Conservation (phyloP, 2,113 vertebrate species). For the Rhinogobius similis region DNA sequence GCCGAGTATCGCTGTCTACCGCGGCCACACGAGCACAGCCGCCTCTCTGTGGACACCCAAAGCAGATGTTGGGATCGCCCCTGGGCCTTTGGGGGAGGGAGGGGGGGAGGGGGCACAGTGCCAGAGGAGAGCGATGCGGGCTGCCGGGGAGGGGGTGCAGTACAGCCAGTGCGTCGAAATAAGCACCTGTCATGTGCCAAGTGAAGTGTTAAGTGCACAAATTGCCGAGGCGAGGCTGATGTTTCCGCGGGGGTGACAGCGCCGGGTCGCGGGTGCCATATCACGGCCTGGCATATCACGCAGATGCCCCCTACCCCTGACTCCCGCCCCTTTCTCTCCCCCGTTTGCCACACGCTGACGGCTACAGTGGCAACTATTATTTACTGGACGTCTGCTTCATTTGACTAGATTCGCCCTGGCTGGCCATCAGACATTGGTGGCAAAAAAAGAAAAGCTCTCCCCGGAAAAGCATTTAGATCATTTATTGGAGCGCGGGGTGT, state of each 20-base stretch:
- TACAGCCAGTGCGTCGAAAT: constrained; percentile 66
- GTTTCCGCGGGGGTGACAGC: constrained; percentile 77
- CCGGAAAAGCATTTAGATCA: constrained; percentile 65
- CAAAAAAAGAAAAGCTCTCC: background rate
- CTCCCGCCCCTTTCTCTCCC: background rate
- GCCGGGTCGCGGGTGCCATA: constrained; percentile 69
- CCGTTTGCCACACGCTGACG: constrained; percentile 53
- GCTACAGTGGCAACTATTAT: constrained; percentile 77
- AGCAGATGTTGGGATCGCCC: constrained; percentile 62
- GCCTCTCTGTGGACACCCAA: constrained; percentile 57
- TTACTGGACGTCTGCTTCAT: constrained; percentile 80
- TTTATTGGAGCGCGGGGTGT: constrained; percentile 65
- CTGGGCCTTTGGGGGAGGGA: constrained; percentile 53
- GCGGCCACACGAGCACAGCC: constrained; percentile 33
- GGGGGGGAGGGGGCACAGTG: constrained; percentile 15
- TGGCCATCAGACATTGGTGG: constrained; percentile 54
- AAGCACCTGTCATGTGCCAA: constrained; percentile 81
- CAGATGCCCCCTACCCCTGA: constrained; percentile 7
- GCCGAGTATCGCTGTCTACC: constrained; percentile 47
- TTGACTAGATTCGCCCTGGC: constrained; percentile 74
- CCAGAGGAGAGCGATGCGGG: constrained; percentile 37
- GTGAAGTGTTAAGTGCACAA: constrained; percentile 80
- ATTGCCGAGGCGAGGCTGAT: constrained; percentile 76
- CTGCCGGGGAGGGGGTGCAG: background rate
- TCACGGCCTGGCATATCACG: constrained; percentile 71